Conservation (phyloP, 1,140 invertebrate species). For the Philotrypesis tridentata region DNA sequence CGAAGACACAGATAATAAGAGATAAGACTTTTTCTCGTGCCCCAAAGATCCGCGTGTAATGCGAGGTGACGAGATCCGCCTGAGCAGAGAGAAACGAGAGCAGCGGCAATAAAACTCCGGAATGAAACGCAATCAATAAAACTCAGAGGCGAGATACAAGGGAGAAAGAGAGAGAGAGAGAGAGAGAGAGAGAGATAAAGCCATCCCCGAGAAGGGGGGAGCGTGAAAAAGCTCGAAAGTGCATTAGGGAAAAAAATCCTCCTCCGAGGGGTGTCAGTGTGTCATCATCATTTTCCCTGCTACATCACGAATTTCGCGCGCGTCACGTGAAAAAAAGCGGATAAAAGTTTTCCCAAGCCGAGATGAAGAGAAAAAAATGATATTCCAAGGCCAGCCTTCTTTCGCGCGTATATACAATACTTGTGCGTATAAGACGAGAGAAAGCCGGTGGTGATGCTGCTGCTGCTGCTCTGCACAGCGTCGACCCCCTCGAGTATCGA, state of each 20-base stretch:
- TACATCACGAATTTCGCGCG: slow-evolving; percentile 9
- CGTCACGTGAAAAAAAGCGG: not conserved
- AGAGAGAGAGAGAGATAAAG: not conserved
- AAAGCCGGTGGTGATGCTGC: too few relatives aligned
- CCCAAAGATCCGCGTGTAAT: not conserved
- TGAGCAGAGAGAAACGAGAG: not conserved
- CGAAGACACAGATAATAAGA: not conserved
- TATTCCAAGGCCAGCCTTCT: not conserved
- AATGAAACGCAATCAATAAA: slow-evolving; percentile 20
- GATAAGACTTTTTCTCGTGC: not conserved
- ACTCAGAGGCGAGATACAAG: not conserved
- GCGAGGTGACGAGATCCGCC: not conserved
- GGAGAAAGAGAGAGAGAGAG: not conserved
- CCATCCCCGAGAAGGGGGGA: not conserved
- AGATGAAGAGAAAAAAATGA: not conserved
- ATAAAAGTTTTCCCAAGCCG: slow-evolving; percentile 6
- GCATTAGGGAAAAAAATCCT: not conserved
- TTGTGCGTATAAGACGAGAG: slow-evolving; percentile 34
- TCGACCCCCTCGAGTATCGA: slow-evolving; percentile 53
- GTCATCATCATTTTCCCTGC: slow-evolving; percentile 52
- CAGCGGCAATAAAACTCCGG: too few relatives aligned
- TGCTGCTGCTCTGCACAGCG: not conserved
- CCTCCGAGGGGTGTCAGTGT: slow-evolving; percentile 60
- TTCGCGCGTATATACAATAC: too few relatives aligned
- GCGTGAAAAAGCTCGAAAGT: slow-evolving; percentile 3